A percentile compares a stretch with the other conserved stretches of the same genome.
Evolutionary conservation across 2,797 vertebrate species (phyloP).

Genomic region (Cottoperca gobio): DNA sequence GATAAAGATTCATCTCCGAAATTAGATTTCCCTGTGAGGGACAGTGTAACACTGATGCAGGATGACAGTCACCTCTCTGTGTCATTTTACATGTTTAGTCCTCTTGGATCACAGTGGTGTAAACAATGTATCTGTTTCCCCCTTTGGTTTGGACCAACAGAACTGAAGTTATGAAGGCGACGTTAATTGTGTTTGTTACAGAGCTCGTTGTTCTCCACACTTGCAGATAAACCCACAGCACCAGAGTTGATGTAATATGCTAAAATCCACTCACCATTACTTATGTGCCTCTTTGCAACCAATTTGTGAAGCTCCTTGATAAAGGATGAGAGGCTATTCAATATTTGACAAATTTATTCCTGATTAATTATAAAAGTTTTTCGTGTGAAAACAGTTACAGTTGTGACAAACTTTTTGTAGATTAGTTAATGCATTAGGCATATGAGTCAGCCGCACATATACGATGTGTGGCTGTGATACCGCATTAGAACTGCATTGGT

Average conservation of each 20-base stretch:
- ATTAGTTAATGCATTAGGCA: neutral
- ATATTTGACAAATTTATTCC: neutral
- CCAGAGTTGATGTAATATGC: neutral
- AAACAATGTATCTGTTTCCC: neutral
- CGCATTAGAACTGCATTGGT: neutral
- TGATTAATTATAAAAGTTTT: neutral
- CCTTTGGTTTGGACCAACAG: neutral
- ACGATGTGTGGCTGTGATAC: neutral
- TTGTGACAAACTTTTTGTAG: neutral
- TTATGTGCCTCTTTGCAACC: neutral
- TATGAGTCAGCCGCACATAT: neutral
- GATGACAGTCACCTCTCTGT: neutral
- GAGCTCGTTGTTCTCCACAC: neutral
- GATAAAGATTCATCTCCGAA: neutral
- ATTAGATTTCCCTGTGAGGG: neutral
- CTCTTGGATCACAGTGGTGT: neutral
- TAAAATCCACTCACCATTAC: neutral
- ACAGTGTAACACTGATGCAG: neutral
- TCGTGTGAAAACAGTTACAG: neutral
- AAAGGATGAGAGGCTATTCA: neutral
- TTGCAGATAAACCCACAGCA: neutral
- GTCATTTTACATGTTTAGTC: neutral
- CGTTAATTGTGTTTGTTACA: neutral
- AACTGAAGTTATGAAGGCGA: neutral
- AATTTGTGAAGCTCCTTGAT: neutral